Evolutionary conservation across 2,113 vertebrate genomes (phyloP).

Genomic region (Cephalopterus ornatus): DNA sequence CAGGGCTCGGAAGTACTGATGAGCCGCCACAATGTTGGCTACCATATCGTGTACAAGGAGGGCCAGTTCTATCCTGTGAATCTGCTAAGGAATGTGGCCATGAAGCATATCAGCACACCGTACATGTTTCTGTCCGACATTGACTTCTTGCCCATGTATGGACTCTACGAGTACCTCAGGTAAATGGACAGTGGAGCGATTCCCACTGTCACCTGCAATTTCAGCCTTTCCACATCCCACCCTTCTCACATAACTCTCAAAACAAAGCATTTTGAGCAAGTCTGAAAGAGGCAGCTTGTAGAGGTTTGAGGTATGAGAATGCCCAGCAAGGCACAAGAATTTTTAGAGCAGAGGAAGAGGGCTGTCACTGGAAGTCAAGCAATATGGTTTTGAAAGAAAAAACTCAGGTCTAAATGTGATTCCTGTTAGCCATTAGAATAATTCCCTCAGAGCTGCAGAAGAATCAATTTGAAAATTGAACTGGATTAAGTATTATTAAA

Average conservation of each 20-base stretch:
- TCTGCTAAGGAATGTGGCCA: conserved; percentile 94
- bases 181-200: conserved; percentile 46
- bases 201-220: accelerated
- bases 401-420: background rate
- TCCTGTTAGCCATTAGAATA: background rate
- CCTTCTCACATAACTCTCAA: background rate
- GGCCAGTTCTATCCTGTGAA: conserved; percentile 99
- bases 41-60: conserved; percentile 98
- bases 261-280: background rate
- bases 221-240: background rate
- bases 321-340: background rate
- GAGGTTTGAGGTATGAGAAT: background rate
- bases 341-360: background rate
- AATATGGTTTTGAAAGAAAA: background rate
- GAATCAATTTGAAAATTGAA: conserved; percentile 2
- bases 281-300: background rate
- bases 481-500: background rate
- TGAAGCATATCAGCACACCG: conserved; percentile 94
- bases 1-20: conserved; percentile 97
- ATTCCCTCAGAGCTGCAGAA: background rate
- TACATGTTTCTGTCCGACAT: conserved; percentile 98
- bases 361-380: background rate
- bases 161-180: conserved; percentile 99
- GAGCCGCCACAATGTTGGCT: conserved; percentile 92
- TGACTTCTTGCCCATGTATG: conserved; percentile 99